Evolutionary conservation across 2,888 invertebrate species (phyloP).

Genomic region (Stenodema calcarata): DNA sequence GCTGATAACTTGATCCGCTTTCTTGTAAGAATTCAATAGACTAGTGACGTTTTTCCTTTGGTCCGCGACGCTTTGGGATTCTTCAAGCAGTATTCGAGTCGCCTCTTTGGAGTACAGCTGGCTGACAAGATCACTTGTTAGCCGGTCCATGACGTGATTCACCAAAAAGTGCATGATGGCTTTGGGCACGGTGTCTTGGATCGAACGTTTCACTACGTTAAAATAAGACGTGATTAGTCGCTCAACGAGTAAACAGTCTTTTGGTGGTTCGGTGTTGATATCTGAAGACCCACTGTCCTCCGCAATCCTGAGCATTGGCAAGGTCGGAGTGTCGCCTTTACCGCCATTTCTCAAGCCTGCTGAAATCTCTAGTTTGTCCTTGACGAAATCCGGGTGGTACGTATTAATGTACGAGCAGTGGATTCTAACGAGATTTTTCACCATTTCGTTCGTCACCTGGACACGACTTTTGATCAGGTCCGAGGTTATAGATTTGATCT

Average conservation of each 20-base stretch:
- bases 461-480: slow-evolving; percentile 66
- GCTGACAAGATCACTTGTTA: slow-evolving; percentile 70
- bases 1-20: slow-evolving; percentile 50
- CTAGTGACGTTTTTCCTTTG: slow-evolving; percentile 38
- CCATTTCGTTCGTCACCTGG: slow-evolving; percentile 70
- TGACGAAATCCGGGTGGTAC: slow-evolving; percentile 69
- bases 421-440: slow-evolving; percentile 69
- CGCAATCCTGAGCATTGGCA: neutral
- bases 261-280: neutral
- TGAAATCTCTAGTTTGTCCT: neutral
- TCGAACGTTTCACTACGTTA: slow-evolving; percentile 69
- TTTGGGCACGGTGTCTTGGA: slow-evolving; percentile 72
- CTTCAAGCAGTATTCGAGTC: slow-evolving; percentile 66
- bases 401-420: slow-evolving; percentile 73
- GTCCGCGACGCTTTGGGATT: slow-evolving; percentile 67
- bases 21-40: slow-evolving; percentile 48
- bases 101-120: slow-evolving; percentile 68
- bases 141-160: slow-evolving; percentile 69
- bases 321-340: neutral
- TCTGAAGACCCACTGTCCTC: neutral
- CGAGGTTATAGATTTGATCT: slow-evolving; percentile 70
- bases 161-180: slow-evolving; percentile 73
- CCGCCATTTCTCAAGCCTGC: neutral
- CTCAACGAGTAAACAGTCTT: slow-evolving; percentile 60
- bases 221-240: slow-evolving; percentile 70